Percentiles rank a stretch among this genome's conserved stretches.
Evolutionary conservation across 1,140 invertebrate genomes (phyloP).

Genomic region (Dinoponera quadriceps): DNA sequence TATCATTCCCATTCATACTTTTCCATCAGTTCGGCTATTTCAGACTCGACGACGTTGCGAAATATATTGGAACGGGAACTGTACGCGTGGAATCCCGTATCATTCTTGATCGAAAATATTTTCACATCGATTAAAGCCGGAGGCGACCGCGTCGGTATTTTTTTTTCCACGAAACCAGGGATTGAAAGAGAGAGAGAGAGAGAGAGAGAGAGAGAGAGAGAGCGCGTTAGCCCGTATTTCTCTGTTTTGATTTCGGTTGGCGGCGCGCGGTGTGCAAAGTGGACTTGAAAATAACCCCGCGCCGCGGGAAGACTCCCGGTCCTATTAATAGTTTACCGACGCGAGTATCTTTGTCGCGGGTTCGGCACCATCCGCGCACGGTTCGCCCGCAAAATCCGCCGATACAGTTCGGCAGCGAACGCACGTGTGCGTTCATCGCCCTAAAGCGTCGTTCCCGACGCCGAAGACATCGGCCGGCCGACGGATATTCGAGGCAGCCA

Average conservation of each 20-base stretch:
- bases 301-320: slow-evolving; percentile 74
- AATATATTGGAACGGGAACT: slow-evolving; percentile 22
- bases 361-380: slow-evolving; percentile 69
- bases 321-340: slow-evolving; percentile 79
- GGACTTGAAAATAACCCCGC: slow-evolving; percentile 81
- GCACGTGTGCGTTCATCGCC: slow-evolving; percentile 29
- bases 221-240: slow-evolving; percentile 60
- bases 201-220: too few relatives aligned
- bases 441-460: slow-evolving; percentile 31
- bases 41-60: slow-evolving; percentile 4
- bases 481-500: slow-evolving; percentile 7
- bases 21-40: slow-evolving; percentile 41
- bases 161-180: slow-evolving; percentile 27
- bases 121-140: slow-evolving; percentile 19
- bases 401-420: slow-evolving; percentile 60
- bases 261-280: slow-evolving; percentile 73
- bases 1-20: slow-evolving; percentile 11
- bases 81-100: slow-evolving; percentile 23
- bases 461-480: slow-evolving; percentile 6
- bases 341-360: slow-evolving; percentile 79
- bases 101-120: slow-evolving; percentile 36
- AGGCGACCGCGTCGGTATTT: slow-evolving; percentile 16
- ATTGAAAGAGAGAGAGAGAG: slow-evolving; percentile 49
- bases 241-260: slow-evolving; percentile 73
- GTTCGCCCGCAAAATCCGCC: slow-evolving; percentile 75